Conservation (phyloP, 2,888 invertebrate genomes). For the Aleiodes leptofemur region DNA sequence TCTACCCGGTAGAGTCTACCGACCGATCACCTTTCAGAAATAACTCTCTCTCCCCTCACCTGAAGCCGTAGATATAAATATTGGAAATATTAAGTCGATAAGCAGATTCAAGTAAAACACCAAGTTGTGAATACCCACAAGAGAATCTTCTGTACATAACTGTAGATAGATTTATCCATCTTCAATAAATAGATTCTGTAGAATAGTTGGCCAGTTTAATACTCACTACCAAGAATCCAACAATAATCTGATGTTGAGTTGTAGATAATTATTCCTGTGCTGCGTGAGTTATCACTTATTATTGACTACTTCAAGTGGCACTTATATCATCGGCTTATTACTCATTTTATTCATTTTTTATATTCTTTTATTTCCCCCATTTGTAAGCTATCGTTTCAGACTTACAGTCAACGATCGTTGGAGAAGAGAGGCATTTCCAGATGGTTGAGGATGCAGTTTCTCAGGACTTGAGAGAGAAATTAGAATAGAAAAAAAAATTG, state of each 20-base stretch:
- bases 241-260: conserved; percentile 1
- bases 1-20: too few species aligned
- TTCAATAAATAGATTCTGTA: too few species aligned
- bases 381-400: neutral
- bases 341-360: neutral
- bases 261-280: conserved; percentile 3
- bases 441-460: neutral
- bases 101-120: too few species aligned
- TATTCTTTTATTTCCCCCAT: neutral
- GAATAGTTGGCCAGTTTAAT: too few species aligned
- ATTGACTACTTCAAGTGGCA: neutral
- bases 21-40: too few species aligned
- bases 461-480: neutral
- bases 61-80: too few species aligned
- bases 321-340: conserved; percentile 5
- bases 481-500: neutral
- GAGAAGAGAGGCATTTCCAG: conserved; percentile 8
- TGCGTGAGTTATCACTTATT: neutral
- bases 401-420: neutral
- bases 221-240: neutral
- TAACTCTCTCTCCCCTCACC: too few species aligned
- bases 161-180: too few species aligned
- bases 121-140: too few species aligned
- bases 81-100: too few species aligned
- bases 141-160: too few species aligned